Conservation (phyloP, 2,797 vertebrate genomes). For the Coracias cyanogaster region DNA sequence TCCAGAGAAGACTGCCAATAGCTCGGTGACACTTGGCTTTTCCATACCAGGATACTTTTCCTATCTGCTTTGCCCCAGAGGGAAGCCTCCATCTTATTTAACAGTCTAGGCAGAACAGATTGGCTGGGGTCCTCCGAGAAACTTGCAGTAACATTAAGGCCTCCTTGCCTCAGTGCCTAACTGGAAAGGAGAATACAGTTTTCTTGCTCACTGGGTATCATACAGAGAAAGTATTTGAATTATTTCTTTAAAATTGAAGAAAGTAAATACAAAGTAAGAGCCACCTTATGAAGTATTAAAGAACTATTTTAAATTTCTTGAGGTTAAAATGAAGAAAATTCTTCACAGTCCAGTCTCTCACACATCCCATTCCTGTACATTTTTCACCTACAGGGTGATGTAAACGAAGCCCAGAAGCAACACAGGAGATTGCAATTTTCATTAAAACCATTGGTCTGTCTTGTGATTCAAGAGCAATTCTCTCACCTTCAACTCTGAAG, state of each 20-base stretch:
- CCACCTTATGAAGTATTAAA: neutral
- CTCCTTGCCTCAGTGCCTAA: neutral
- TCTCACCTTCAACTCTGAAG: neutral
- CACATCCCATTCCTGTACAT: neutral
- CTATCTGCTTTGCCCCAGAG: neutral
- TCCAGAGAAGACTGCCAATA: neutral
- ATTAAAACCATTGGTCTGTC: neutral
- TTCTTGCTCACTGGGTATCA: neutral
- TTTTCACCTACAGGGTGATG: neutral
- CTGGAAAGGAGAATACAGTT: neutral
- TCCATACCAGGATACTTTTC: neutral
- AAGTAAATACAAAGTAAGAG: neutral
- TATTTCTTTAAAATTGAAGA: slow-evolving; percentile 1
- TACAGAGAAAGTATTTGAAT: neutral
- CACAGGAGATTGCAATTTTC: neutral
- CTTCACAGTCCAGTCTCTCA: neutral
- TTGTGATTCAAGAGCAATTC: neutral
- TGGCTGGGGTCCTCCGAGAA: neutral
- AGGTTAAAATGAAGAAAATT: neutral
- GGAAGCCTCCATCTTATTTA: neutral
- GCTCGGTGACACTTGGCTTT: neutral
- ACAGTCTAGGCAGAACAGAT: neutral
- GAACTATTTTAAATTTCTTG: neutral
- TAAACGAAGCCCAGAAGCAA: neutral
- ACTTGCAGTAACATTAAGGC: neutral